Evolutionary conservation across 2,888 invertebrate genomes (phyloP).

Genomic region (Pinctada fucata): DNA sequence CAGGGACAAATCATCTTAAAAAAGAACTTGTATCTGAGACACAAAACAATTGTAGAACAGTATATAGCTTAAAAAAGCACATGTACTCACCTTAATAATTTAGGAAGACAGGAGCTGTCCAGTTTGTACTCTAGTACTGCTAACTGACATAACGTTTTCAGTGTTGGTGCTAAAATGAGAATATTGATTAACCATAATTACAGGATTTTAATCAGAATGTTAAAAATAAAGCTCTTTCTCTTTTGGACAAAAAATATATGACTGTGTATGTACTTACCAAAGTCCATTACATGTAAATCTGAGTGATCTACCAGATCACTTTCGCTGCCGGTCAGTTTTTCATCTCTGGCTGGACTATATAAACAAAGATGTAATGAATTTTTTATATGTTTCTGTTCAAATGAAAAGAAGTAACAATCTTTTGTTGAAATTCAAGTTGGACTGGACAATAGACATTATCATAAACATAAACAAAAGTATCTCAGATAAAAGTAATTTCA

Average conservation of each 20-base stretch:
- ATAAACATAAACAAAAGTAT: too few relatives aligned
- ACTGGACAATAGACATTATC: too few relatives aligned
- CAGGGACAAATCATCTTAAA: too few relatives aligned
- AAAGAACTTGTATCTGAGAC: too few relatives aligned
- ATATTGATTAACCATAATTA: neutral
- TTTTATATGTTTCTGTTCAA: too few relatives aligned
- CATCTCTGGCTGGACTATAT: conserved; percentile 44
- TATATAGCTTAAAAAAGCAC: too few relatives aligned
- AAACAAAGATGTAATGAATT: conserved; percentile 1
- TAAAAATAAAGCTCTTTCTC: too few relatives aligned
- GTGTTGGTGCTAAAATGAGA: conserved; percentile 80
- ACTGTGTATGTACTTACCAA: conserved; percentile 77
- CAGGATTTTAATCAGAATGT: neutral
- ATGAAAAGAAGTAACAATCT: too few relatives aligned
- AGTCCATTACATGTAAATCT: conserved; percentile 89
- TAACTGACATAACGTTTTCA: conserved; percentile 86
- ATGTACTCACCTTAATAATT: conserved; percentile 78
- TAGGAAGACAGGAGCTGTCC: conserved; percentile 82
- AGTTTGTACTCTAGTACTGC: conserved; percentile 83
- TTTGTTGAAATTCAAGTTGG: too few relatives aligned
- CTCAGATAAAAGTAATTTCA: too few relatives aligned
- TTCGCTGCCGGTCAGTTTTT: conserved; percentile 14
- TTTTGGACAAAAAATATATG: too few relatives aligned
- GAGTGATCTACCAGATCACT: conserved; percentile 85
- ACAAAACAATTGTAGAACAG: too few relatives aligned